A percentile compares a stretch with the other conserved stretches of the same genome.
Conservation (phyloP, 2,888 invertebrate species). For the Seira sanloemensis region DNA sequence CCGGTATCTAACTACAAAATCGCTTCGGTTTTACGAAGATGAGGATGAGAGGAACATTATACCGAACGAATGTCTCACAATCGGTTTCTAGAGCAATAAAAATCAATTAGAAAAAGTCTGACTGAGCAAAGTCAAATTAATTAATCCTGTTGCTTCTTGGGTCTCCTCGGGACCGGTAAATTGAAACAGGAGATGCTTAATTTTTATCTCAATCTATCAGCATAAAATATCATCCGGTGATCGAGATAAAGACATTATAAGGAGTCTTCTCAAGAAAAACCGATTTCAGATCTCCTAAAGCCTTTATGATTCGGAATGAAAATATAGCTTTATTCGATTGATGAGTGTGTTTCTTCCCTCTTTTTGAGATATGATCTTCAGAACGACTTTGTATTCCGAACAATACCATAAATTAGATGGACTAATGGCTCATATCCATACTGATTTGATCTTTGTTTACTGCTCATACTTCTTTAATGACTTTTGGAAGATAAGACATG, state of each 20-base stretch:
- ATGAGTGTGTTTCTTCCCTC: constrained; percentile 3
- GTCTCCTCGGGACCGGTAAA: too few species aligned
- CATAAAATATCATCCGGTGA: constrained; percentile 10
- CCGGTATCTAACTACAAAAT: too few species aligned
- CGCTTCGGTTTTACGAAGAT: too few species aligned
- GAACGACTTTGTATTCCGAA: constrained; percentile 30
- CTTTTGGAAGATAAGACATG: background rate
- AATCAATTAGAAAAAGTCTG: constrained; percentile 5
- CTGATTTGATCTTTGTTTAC: constrained; percentile 3
- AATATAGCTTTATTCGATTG: too few species aligned
- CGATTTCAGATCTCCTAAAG: background rate
- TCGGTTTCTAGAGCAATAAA: background rate
- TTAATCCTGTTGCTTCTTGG: background rate
- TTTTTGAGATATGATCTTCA: constrained; percentile 34
- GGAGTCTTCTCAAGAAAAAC: background rate
- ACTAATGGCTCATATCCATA: constrained; percentile 48
- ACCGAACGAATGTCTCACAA: too few species aligned
- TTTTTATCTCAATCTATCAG: background rate
- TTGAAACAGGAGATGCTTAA: background rate
- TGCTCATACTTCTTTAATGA: constrained; percentile 11
- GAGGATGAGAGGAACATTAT: too few species aligned
- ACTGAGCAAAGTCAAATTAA: background rate
- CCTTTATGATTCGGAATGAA: background rate
- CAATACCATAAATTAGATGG: constrained; percentile 46
- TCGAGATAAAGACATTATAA: constrained; percentile 9